Conservation (phyloP, 2,113 vertebrate species). For the Trochalopteron elliotii region DNA sequence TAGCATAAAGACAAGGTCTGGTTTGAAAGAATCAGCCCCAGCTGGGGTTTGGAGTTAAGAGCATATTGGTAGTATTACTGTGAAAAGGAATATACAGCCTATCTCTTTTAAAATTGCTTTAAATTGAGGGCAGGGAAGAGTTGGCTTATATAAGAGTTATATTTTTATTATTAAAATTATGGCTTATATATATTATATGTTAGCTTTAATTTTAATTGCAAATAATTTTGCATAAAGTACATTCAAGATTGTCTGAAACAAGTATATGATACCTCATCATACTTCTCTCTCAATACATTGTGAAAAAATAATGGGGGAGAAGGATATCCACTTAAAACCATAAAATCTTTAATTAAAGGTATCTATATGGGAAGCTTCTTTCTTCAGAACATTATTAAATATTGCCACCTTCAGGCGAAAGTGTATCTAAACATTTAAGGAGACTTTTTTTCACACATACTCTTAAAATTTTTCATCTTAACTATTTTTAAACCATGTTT, state of each 20-base stretch:
- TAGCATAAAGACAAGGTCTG: background rate
- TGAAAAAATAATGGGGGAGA: slow-evolving; percentile 34
- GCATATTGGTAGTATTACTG: background rate
- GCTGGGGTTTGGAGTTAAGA: background rate
- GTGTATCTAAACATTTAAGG: background rate
- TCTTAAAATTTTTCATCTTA: background rate
- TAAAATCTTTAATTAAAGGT: slow-evolving; percentile 68
- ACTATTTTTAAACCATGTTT: background rate
- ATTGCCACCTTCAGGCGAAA: slow-evolving; percentile 77
- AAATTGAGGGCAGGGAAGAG: background rate
- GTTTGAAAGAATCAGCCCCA: background rate
- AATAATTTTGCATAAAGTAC: slow-evolving; percentile 27
- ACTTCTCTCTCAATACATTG: background rate
- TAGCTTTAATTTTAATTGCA: slow-evolving; percentile 46
- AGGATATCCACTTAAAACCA: slow-evolving; percentile 44
- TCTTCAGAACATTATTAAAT: slow-evolving; percentile 69
- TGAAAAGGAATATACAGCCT: background rate
- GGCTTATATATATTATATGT: background rate
- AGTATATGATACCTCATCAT: background rate
- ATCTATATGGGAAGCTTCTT: background rate
- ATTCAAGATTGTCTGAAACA: slow-evolving; percentile 19
- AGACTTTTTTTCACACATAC: background rate
- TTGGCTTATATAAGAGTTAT: background rate
- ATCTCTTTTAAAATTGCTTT: background rate
- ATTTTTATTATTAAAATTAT: background rate